phyloP scores from a whole-genome alignment of 1,140 invertebrate genomes.

The Trinorchestia longiramus region DNA sequence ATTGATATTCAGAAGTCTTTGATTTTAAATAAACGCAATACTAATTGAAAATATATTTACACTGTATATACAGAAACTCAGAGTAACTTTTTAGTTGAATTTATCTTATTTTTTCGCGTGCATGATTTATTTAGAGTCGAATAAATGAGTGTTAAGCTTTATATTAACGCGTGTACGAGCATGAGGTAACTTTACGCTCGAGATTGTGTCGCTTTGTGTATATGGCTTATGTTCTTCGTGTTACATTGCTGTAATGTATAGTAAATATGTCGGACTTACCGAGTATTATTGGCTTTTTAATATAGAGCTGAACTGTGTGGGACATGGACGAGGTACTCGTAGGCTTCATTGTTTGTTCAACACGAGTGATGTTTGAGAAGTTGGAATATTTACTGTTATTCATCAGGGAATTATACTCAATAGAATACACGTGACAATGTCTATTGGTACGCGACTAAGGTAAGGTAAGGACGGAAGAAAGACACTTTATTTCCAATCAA shows the following conservation, averaged over 20 bases:
- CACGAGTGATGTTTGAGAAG: too few relatives aligned
- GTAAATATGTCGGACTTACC: background rate
- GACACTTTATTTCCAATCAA: too few relatives aligned
- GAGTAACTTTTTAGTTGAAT: background rate
- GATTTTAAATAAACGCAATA: background rate
- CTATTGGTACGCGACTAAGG: too few relatives aligned
- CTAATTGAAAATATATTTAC: background rate
- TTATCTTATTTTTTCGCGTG: background rate
- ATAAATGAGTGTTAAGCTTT: background rate
- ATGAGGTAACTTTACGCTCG: background rate
- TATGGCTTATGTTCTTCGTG: background rate
- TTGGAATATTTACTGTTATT: too few relatives aligned
- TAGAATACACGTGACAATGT: too few relatives aligned
- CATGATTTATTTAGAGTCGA: background rate
- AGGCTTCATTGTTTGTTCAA: too few relatives aligned
- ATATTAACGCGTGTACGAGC: background rate
- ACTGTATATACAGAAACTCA: background rate
- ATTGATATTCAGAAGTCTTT: background rate
- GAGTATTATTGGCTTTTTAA: background rate
- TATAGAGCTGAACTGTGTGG: background rate
- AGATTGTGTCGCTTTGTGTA: background rate
- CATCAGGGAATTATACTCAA: too few relatives aligned
- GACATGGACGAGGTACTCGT: too few relatives aligned
- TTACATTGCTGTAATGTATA: background rate
- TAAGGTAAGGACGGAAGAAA: too few relatives aligned